Percentiles rank a stretch among this genome's conserved stretches.
These are phyloP conservation scores for Eupithecia dodoneata DNA, from an alignment of 2,888 invertebrate species.

Conservation along the genomic window DNA sequence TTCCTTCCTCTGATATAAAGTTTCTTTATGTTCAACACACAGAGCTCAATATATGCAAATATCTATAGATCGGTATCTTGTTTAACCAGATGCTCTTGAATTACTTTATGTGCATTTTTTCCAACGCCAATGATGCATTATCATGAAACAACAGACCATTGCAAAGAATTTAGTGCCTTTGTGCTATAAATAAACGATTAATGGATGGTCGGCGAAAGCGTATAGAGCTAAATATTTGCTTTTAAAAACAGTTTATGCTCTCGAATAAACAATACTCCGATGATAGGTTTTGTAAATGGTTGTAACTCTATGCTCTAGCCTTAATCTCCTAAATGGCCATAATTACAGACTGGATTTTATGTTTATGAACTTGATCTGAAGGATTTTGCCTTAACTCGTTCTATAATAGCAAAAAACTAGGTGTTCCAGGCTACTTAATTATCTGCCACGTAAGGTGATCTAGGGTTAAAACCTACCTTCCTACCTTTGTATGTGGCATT, in stretches of 20 bases:
- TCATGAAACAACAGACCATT: conserved; percentile 7
- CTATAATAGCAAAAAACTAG: not conserved
- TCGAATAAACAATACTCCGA: not conserved
- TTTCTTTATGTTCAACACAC: not conserved
- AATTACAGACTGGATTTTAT: not conserved
- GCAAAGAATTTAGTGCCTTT: not conserved
- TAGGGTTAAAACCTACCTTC: too few species aligned
- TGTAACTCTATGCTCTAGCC: not conserved
- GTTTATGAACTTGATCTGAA: not conserved
- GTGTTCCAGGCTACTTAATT: not conserved
- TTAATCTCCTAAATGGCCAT: not conserved
- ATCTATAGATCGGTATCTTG: not conserved
- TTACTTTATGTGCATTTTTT: conserved; percentile 4
- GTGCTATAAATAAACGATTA: conserved; percentile 10
- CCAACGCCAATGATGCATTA: conserved; percentile 14
- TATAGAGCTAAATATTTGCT: not conserved
- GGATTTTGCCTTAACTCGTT: not conserved
- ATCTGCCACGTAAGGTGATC: not conserved
- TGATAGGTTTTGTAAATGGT: not conserved
- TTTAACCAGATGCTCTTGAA: conserved; percentile 16
- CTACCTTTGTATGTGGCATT: not conserved
- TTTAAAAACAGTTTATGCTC: not conserved
- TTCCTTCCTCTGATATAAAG: not conserved
- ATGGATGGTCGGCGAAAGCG: not conserved
- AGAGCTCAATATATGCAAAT: not conserved